Conservation (phyloP, 2,113 vertebrate genomes). For the Andinoacara biseriatus region DNA sequence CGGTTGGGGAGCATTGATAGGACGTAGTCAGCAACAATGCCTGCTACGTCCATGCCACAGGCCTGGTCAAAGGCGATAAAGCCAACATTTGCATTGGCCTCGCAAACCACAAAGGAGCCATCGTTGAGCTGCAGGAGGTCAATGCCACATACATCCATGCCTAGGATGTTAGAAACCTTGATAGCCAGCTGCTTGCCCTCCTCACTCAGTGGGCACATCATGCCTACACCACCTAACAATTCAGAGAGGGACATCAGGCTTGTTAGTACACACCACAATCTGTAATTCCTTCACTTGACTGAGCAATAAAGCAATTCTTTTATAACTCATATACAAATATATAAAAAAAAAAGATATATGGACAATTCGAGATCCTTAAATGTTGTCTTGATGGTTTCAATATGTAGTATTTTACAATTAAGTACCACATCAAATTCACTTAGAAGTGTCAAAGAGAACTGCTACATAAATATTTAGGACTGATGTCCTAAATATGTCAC, state of each 20-base stretch:
- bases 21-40: slow-evolving; percentile 89
- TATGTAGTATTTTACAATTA: background rate
- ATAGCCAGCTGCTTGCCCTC: slow-evolving; percentile 90
- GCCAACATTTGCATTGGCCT: slow-evolving; percentile 93
- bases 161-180: slow-evolving; percentile 91
- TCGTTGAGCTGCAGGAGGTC: slow-evolving; percentile 90
- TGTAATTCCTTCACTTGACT: background rate
- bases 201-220: slow-evolving; percentile 89
- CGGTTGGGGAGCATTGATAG: slow-evolving; percentile 87
- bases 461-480: slow-evolving; percentile 44
- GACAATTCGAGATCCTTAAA: background rate
- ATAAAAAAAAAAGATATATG: rapidly evolving
- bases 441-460: slow-evolving; percentile 19
- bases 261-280: background rate
- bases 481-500: slow-evolving; percentile 68
- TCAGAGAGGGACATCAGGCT: slow-evolving; percentile 1
- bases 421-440: slow-evolving; percentile 1
- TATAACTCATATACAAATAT: background rate
- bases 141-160: slow-evolving; percentile 92
- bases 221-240: slow-evolving; percentile 85
- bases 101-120: slow-evolving; percentile 90
- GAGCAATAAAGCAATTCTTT: background rate
- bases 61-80: slow-evolving; percentile 93
- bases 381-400: background rate
- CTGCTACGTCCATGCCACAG: slow-evolving; percentile 89